A percentile compares a stretch with the other conserved stretches of the same genome.
Conservation (phyloP, 2,113 vertebrate species). For the Xyliphius kryptos region DNA sequence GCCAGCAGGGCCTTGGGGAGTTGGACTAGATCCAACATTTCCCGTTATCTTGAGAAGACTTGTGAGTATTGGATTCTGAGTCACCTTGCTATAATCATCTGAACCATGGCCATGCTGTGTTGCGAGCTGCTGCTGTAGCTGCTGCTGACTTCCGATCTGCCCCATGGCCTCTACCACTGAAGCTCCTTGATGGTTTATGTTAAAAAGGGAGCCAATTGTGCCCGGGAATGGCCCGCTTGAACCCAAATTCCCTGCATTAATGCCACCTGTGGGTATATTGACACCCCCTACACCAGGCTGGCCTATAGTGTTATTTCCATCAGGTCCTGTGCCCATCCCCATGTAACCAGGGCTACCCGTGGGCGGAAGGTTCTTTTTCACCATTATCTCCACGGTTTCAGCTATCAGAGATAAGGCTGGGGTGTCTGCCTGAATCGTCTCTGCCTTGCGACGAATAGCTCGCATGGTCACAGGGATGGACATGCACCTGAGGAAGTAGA, state of each 20-base stretch:
- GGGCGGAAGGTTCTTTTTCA: constrained; percentile 93
- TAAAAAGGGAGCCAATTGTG: constrained; percentile 82
- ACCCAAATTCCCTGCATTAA: constrained; percentile 31
- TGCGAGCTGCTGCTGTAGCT: constrained; percentile 59
- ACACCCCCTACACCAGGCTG: constrained; percentile 80
- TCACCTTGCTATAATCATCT: constrained; percentile 93
- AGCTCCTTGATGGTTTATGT: constrained; percentile 62
- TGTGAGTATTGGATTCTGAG: constrained; percentile 97
- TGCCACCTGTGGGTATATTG: constrained; percentile 79
- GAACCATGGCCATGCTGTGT: constrained; percentile 76
- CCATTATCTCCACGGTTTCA: constrained; percentile 96
- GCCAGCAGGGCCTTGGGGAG: constrained; percentile 64
- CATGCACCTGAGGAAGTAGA: constrained; percentile 76
- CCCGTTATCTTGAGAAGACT: constrained; percentile 95
- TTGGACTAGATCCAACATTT: constrained; percentile 89
- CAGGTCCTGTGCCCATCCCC: constrained; percentile 79
- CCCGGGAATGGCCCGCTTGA: constrained; percentile 57
- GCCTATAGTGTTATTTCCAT: constrained; percentile 59
- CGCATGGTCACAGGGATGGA: constrained; percentile 98
- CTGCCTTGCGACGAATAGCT: constrained; percentile 92
- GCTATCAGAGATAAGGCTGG: constrained; percentile 93
- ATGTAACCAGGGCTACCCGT: constrained; percentile 87
- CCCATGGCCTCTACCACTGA: constrained; percentile 54
- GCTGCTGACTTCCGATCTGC: constrained; percentile 54
- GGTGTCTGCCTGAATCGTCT: constrained; percentile 97